These are phyloP conservation scores for Epicampocera succincta DNA, from an alignment of 2,888 invertebrate species.

Conservation along the genomic window DNA sequence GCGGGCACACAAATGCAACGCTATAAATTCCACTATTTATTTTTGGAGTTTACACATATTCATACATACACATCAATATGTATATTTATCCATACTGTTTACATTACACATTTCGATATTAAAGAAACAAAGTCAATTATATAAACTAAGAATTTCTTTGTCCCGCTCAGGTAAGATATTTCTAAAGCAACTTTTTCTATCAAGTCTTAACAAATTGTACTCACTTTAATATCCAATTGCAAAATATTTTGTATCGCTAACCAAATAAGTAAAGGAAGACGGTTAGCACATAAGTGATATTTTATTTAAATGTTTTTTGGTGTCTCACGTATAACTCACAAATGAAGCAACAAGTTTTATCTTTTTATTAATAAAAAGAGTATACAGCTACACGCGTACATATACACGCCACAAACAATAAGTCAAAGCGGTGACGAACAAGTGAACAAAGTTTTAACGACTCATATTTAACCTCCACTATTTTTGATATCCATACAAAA, in stretches of 20 bases:
- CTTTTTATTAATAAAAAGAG: conserved; percentile 51
- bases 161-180: conserved; percentile 23
- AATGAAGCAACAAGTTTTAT: conserved; percentile 63
- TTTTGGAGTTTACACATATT: conserved; percentile 43
- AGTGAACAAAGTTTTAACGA: conserved; percentile 29
- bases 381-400: conserved; percentile 18
- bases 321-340: conserved; percentile 48
- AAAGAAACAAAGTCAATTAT: too few species aligned
- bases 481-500: conserved; percentile 32
- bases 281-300: conserved; percentile 1
- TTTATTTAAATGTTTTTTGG: conserved; percentile 32
- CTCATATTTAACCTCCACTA: conserved; percentile 15
- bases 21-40: conserved; percentile 21
- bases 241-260: conserved; percentile 28
- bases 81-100: background rate
- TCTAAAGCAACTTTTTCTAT: conserved; percentile 20
- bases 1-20: conserved; percentile 44
- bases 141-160: too few species aligned
- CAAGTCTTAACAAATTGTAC: conserved; percentile 28
- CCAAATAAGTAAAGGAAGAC: background rate
- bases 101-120: too few species aligned
- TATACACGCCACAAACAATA: conserved; percentile 14
- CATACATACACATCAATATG: background rate
- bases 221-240: conserved; percentile 27
- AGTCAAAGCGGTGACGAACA: conserved; percentile 15